Conservation (phyloP, 2,888 invertebrate species). For the Tetheella fluctuosa region DNA sequence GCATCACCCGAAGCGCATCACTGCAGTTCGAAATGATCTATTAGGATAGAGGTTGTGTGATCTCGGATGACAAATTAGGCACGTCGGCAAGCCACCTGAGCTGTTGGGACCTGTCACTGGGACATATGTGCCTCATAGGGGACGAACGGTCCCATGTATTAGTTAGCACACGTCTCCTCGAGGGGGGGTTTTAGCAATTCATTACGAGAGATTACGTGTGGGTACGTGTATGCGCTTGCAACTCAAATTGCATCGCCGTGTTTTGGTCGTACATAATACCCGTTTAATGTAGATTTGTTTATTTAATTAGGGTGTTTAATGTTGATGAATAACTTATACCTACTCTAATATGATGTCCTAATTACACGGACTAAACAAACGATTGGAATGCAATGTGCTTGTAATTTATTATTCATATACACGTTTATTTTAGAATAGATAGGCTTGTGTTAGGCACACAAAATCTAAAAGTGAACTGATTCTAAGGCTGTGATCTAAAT, state of each 20-base stretch:
- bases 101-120: conserved; percentile 40
- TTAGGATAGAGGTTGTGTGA: conserved; percentile 26
- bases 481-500: no score
- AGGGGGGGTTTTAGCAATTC: conserved; percentile 19
- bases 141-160: conserved; percentile 28
- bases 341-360: background rate
- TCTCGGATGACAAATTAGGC: conserved; percentile 65
- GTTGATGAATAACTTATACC: background rate
- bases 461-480: no score
- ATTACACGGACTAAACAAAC: no score
- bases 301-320: background rate
- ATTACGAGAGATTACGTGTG: conserved; percentile 20
- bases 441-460: no score
- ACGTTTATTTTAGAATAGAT: no score
- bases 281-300: conserved; percentile 9
- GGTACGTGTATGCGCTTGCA: conserved; percentile 1
- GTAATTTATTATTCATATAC: background rate
- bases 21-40: background rate
- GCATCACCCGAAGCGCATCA: background rate
- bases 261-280: background rate
- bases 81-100: conserved; percentile 55
- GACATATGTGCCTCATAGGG: conserved; percentile 50
- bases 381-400: background rate
- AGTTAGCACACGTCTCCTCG: conserved; percentile 24
- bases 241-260: conserved; percentile 12